Evolutionary conservation across 30 jellyfish, hydroid and myxozoan genomes (phyloP).

Genomic region (Clytia hemisphaerica): DNA sequence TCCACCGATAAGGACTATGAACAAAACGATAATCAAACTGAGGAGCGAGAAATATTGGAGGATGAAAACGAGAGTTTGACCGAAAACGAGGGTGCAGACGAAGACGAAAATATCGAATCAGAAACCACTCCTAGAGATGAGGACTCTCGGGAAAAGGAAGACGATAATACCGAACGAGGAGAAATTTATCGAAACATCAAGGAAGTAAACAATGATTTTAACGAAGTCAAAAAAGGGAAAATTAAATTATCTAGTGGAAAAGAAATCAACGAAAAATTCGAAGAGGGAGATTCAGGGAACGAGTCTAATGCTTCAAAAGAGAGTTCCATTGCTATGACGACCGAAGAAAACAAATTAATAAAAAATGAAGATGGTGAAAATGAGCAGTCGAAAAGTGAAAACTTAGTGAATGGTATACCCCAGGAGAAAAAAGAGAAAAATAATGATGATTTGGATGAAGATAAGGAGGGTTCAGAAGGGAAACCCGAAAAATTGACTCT

Average conservation of each 20-base stretch:
- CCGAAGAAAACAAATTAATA: background rate
- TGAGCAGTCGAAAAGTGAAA: background rate
- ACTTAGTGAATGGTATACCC: background rate
- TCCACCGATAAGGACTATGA: background rate
- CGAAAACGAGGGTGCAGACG: no score
- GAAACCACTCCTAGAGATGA: no score
- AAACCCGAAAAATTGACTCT: background rate
- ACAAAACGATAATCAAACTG: background rate
- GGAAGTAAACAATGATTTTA: no score
- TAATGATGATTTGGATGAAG: background rate
- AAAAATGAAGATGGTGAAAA: background rate
- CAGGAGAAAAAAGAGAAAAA: background rate
- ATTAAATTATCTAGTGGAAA: no score
- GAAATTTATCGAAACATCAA: no score
- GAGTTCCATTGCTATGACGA: no score
- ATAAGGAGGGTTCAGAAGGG: background rate
- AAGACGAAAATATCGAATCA: no score
- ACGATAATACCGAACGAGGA: no score
- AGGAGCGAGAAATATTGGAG: background rate
- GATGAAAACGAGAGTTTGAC: no score
- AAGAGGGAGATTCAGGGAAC: background rate
- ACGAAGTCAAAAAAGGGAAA: no score
- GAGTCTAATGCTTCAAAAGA: no score
- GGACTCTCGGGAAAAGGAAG: no score
- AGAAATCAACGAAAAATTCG: background rate